These are phyloP conservation scores for Myiagra hebetior DNA, from an alignment of 2,113 vertebrate genomes.

Conservation along the genomic window DNA sequence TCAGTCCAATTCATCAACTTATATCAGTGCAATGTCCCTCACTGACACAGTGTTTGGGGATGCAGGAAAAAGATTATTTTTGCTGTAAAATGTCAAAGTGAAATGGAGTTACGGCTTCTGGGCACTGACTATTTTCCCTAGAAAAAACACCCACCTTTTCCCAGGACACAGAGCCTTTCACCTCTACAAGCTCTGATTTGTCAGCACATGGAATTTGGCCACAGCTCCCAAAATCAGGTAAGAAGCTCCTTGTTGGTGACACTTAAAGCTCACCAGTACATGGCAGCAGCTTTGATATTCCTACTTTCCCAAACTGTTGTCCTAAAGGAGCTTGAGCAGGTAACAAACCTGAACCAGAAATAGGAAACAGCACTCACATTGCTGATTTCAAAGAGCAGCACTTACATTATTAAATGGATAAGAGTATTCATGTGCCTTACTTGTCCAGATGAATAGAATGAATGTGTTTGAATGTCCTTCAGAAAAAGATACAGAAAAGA, in stretches of 20 bases:
- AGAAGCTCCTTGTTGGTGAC: background rate
- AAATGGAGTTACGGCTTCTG: background rate
- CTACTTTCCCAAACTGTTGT: background rate
- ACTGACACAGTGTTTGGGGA: background rate
- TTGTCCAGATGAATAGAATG: background rate
- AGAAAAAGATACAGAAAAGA: background rate
- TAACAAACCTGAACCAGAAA: background rate
- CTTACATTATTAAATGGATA: background rate
- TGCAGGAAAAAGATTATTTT: background rate
- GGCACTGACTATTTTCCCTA: background rate
- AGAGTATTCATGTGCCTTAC: background rate
- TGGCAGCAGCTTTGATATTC: background rate
- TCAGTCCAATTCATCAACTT: background rate
- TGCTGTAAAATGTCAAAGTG: background rate
- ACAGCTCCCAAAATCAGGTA: background rate
- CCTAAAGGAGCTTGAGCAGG: background rate
- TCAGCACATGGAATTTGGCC: background rate
- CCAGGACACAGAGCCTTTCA: rapidly evolving
- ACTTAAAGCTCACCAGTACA: background rate
- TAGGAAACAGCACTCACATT: background rate
- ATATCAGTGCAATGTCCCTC: background rate
- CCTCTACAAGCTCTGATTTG: background rate
- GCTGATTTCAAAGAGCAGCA: background rate
- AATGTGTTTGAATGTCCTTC: background rate
- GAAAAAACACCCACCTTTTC: background rate